Evolutionary conservation across 2,888 invertebrate species (phyloP), one percentile per base, ranked within the genome.

Genomic region (Pollenia labialis): DNA sequence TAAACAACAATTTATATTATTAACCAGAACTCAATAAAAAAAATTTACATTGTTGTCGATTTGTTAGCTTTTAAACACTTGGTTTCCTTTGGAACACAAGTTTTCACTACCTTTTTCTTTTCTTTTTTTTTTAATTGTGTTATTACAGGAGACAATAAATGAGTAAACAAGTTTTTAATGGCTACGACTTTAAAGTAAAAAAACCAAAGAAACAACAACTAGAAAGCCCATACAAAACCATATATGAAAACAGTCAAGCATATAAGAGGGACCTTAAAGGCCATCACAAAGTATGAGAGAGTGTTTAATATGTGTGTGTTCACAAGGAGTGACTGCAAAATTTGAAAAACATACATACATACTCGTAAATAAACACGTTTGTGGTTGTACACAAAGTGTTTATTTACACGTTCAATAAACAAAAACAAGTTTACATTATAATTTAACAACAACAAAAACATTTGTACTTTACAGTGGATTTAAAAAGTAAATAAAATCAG

Each of bases 321-420:
- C 6, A 23, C 44, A 48, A 54, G 62, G 18, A 64, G 62, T 54
- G 46, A 46, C n/a, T 3, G 42, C 32, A 32, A 32, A 32, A 4
- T 48, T 40, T 42, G 52, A 64, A 52, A 68, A 16, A 44, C n/a
- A 42, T 42, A 50, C 14, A 75, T 11, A 64, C 62, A 62, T 16
- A 64, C 42, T 23, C 64, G 75, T 4, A 0, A 32, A 60, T 40
- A 60, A 23, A 32, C 14, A 14, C 1, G 32, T 23, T 12, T 23
- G 32, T 69, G 46, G 66, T 42, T 71, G 60, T 42, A 54, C 42
- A 48, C 62, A 69, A 81, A 64, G 66, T 72, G 76, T 52, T 66
- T 64, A 81, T 76, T 76, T 85, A 66, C 85, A 76, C 71, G 12
- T 81, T 75, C 75, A 42, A 40, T 54, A 62, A 10, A 69, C 23